Evolutionary conservation across 2,797 vertebrate species (phyloP).

Genomic region (Luscinia luscinia): DNA sequence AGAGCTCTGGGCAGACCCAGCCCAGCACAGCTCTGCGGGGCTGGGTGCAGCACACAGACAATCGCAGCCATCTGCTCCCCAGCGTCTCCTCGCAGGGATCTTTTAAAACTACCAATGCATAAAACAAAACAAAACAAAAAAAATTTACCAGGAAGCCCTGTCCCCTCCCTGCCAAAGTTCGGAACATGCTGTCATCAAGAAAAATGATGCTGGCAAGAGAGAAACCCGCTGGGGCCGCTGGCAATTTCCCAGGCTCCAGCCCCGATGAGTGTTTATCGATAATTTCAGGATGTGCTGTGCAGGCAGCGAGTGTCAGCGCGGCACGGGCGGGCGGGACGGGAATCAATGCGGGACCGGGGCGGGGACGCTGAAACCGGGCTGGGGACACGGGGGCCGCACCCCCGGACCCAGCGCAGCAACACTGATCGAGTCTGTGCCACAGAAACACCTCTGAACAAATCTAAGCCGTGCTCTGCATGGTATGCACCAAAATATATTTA

Average conservation of each 20-base stretch:
- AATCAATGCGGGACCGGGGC: not conserved
- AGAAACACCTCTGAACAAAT: no score
- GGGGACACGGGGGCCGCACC: not conserved
- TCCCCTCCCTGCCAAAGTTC: not conserved
- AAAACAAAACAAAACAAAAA: not conserved
- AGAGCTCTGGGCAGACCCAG: not conserved
- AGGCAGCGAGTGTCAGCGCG: constrained; percentile 21
- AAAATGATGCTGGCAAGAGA: constrained; percentile 76
- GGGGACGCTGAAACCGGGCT: not conserved
- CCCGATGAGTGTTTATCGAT: constrained; percentile 79
- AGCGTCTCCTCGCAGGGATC: not conserved
- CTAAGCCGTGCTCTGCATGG: no score
- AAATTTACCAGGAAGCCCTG: constrained; percentile 21
- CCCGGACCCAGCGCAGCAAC: no score
- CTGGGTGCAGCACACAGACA: not conserved
- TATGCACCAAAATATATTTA: no score
- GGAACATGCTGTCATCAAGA: constrained; percentile 77
- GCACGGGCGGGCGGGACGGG: not conserved
- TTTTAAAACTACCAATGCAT: not conserved
- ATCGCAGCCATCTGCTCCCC: not conserved
- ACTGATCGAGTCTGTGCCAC: no score
- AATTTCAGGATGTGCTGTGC: constrained; percentile 65
- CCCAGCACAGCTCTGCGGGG: not conserved
- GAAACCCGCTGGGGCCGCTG: constrained; percentile 72
- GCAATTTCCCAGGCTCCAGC: constrained; percentile 74